Evolutionary conservation across 2,888 invertebrate genomes (phyloP), one percentile per base, ranked within the genome.

Genomic region (Megastigmus dorsalis): DNA sequence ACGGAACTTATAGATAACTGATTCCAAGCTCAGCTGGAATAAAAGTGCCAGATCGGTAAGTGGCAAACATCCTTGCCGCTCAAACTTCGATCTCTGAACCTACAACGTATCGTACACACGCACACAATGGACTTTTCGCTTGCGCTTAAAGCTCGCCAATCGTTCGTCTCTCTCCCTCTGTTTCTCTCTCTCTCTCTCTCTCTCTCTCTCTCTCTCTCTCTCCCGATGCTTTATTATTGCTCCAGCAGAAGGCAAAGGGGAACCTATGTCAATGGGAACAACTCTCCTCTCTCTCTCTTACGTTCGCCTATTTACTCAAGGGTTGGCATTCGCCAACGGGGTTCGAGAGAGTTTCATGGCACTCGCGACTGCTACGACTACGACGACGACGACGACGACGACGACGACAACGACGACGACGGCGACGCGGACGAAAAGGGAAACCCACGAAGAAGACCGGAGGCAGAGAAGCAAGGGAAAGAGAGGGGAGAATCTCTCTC

Each of bases 181-280:
- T 26, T 52, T 48, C 33, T 63, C 26, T 10, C n/a, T 20, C n/a
- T 6, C 28, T 10, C 26, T 45, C 60, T 48, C 48, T 38, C 33
- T 26, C 2, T n/a, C 79, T 23, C 45, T 41, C 45, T 57, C 18
- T n/a, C n/a, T n/a, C n/a, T n/a, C n/a, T n/a, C n/a, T n/a, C 41
- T 79, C 79, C 69, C 79, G 80, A 83, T 83, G 80, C 81, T 84
- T 83, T 82, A 83, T 82, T 82, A 83, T 83, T 80, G 78, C 82
- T 79, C 75, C 74, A 30, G 66, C 76, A 77, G 78, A 80, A 78
- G 65, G 59, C 77, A 72, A 76, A 76, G 79, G 80, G 77, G 78
- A 66, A 78, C 78, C 79, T 80, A 80, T 78, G 80, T 81, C 81
- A 81, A 79, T 80, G 81, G 77, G 81, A 81, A 81, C 80, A 81